Conservation (phyloP, 2,888 invertebrate genomes). For the Latrodectus hesperus region DNA sequence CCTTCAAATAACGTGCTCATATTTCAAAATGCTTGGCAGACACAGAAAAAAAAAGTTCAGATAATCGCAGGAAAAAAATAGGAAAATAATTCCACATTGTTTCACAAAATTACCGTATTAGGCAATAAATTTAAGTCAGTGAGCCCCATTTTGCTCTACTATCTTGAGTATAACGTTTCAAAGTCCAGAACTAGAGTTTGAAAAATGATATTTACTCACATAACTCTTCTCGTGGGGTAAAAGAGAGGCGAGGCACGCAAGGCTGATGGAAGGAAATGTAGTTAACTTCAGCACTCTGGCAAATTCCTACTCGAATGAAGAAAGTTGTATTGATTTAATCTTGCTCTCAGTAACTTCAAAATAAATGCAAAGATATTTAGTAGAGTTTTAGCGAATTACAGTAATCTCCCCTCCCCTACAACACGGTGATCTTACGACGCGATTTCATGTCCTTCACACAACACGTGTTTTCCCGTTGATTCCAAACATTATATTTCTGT, state of each 20-base stretch:
- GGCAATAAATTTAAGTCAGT: constrained; percentile 43
- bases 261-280: neutral
- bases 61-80: neutral
- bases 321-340: too few relatives aligned
- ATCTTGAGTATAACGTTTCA: constrained; percentile 20
- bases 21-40: neutral
- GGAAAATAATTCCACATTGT: constrained; percentile 12
- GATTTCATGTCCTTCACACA: too few relatives aligned
- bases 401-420: too few relatives aligned
- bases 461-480: too few relatives aligned
- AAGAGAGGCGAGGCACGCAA: neutral
- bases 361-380: too few relatives aligned
- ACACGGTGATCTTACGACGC: too few relatives aligned
- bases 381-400: too few relatives aligned
- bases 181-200: constrained; percentile 16
- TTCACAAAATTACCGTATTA: constrained; percentile 46
- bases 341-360: too few relatives aligned
- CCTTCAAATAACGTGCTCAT: neutral
- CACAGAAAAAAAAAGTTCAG: neutral
- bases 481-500: too few relatives aligned
- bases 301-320: neutral
- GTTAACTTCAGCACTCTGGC: neutral
- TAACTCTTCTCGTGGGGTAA: neutral
- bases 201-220: constrained; percentile 30
- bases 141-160: constrained; percentile 6